Evolutionary conservation across 2,113 vertebrate genomes (phyloP), one percentile per base, ranked within the genome.

Genomic region (Hucho hucho): DNA sequence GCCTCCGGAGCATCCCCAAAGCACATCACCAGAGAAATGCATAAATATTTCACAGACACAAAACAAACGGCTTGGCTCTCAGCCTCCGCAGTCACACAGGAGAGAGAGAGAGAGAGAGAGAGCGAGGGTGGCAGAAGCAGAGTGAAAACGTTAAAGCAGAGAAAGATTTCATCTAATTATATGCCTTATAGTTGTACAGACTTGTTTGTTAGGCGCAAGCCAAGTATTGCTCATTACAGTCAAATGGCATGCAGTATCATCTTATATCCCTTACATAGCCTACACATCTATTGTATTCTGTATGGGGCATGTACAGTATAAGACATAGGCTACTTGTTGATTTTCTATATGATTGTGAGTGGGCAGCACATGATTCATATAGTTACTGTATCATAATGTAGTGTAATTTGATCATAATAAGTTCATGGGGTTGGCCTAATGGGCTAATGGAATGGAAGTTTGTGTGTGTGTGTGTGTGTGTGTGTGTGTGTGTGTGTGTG

Each of bases 21-120:
- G 81, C 81, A 82, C 86, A 85, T 84, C 80, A 77, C 76, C 73
- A 80, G 79, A 88, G 88, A 25, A 14, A 63, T 79, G 77, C 83
- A 89, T 92, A 75, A 87, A 91, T 90, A 88, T 87, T 88, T 89
- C 84, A 89, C 77, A 81, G 72, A 73, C 77, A 61, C 70, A 79
- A 79, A 85, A 77, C 79, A 84, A 82, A 82, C 72, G 49, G 70
- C 83, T 79, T 85, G 86, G 82, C 84, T 73, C 76, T 68, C 70
- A 70, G 84, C 81, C 75, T 78, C 75, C 47, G 13, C 75, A 37
- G 11, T 68, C 80, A 86, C 74, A 83, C 78, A 73, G 64, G 73
- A 72, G 68, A 79, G 77, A 80, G 64, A 4, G 24, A 70, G 80
- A 69, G 71, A 74, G 72, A 66, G 73, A 79, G 73, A 75, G 70